These are phyloP conservation scores for Lochmaea capreae DNA, from an alignment of 2,888 invertebrate species.

Conservation along the genomic window DNA sequence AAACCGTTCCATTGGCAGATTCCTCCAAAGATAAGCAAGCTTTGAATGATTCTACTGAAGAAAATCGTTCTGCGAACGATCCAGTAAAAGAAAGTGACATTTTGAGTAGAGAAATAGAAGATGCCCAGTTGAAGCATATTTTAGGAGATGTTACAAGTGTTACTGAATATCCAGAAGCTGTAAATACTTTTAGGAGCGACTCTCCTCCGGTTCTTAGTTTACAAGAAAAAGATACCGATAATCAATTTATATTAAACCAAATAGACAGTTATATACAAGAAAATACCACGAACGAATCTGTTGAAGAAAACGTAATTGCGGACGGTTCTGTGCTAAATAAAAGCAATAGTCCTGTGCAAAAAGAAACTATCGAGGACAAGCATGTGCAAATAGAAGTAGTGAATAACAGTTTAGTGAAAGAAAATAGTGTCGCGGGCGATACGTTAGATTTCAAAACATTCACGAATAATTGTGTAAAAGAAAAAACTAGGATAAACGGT, in stretches of 20 bases:
- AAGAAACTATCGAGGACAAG: neutral
- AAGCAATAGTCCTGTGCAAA: neutral
- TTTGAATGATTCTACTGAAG: neutral
- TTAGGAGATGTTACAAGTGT: neutral
- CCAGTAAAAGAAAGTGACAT: neutral
- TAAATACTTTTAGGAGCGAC: neutral
- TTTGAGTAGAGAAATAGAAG: neutral
- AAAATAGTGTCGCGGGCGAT: constrained; percentile 1
- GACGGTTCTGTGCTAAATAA: neutral
- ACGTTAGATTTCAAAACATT: neutral
- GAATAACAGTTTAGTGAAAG: neutral
- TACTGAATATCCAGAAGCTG: neutral
- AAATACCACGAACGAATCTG: neutral
- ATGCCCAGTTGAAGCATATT: neutral
- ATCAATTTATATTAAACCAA: neutral
- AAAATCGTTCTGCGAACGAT: neutral
- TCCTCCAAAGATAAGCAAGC: neutral
- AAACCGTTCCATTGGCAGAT: neutral
- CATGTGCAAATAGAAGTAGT: neutral
- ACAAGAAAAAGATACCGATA: neutral
- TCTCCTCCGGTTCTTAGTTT: neutral
- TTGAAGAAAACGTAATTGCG: neutral
- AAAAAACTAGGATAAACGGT: constrained; percentile 1
- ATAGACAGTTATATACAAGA: neutral
- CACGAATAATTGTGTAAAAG: neutral